Conservation (phyloP, 2,113 vertebrate species). For the Felis chaus region DNA sequence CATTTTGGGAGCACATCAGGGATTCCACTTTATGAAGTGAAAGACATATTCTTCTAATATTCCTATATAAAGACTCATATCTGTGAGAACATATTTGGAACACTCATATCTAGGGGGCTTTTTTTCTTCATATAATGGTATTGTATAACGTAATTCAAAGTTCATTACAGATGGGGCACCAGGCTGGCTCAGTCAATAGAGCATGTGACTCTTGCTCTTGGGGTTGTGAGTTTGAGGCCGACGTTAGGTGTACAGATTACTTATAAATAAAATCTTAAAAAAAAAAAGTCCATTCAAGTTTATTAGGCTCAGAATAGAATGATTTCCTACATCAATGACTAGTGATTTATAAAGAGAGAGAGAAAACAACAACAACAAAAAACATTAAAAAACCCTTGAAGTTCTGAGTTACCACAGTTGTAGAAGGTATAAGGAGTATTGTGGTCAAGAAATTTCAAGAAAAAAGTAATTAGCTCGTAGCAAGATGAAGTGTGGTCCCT, state of each 20-base stretch:
- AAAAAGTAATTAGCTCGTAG: background rate
- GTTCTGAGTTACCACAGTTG: background rate
- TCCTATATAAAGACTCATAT: background rate
- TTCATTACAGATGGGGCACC: background rate
- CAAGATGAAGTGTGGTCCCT: background rate
- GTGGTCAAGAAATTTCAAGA: background rate
- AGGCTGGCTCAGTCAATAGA: too few relatives aligned
- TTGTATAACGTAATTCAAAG: background rate
- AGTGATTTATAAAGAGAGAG: background rate
- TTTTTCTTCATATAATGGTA: background rate
- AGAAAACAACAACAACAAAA: background rate
- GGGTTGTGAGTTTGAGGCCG: too few relatives aligned
- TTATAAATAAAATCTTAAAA: too few relatives aligned
- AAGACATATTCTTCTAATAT: background rate
- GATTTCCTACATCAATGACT: background rate
- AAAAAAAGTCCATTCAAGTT: background rate
- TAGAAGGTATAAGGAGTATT: background rate
- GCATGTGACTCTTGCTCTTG: too few relatives aligned
- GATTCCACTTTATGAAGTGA: background rate
- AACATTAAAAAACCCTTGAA: background rate
- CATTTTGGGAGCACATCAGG: background rate
- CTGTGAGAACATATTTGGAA: background rate
- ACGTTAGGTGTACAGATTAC: too few relatives aligned
- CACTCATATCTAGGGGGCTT: background rate
- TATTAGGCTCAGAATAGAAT: background rate